These are phyloP conservation scores for Mya arenaria DNA, from an alignment of 1,140 invertebrate genomes.

Conservation along the genomic window DNA sequence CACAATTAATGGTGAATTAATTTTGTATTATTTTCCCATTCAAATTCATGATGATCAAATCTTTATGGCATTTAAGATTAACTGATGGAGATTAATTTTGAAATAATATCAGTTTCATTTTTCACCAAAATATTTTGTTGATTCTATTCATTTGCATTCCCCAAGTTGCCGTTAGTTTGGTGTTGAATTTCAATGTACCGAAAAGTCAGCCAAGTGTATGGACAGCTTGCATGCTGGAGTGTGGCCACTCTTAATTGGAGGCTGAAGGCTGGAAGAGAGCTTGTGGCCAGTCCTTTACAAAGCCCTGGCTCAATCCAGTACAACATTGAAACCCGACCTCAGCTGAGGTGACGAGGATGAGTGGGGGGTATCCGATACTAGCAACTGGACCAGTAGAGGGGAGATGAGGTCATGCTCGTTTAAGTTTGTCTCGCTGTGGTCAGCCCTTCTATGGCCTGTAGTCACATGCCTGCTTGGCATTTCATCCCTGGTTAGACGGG, in stretches of 20 bases:
- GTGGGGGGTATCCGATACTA: background rate
- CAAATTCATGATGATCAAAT: conserved; percentile 24
- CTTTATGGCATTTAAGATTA: conserved; percentile 42
- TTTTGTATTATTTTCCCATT: conserved; percentile 43
- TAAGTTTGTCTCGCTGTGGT: background rate
- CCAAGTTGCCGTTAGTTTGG: conserved; percentile 29
- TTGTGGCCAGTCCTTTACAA: conserved; percentile 47
- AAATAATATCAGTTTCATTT: conserved; percentile 53
- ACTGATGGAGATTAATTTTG: conserved; percentile 33
- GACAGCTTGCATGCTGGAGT: conserved; percentile 35
- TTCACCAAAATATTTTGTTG: conserved; percentile 7
- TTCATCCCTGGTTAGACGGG: background rate
- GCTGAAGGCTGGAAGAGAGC: background rate
- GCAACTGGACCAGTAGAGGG: background rate
- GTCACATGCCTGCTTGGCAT: background rate
- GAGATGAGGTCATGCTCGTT: background rate
- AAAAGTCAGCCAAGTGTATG: conserved; percentile 1
- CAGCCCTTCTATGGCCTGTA: background rate
- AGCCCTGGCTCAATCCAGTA: background rate
- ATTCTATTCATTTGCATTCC: background rate
- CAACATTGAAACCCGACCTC: background rate
- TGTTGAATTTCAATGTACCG: conserved; percentile 43
- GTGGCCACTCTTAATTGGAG: conserved; percentile 38
- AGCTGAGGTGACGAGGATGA: conserved; percentile 16
- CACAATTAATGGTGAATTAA: conserved; percentile 45